Evolutionary conservation across 2,113 vertebrate species (phyloP), one percentile per base, ranked within the genome.

Genomic region (Platycercus adscitus): DNA sequence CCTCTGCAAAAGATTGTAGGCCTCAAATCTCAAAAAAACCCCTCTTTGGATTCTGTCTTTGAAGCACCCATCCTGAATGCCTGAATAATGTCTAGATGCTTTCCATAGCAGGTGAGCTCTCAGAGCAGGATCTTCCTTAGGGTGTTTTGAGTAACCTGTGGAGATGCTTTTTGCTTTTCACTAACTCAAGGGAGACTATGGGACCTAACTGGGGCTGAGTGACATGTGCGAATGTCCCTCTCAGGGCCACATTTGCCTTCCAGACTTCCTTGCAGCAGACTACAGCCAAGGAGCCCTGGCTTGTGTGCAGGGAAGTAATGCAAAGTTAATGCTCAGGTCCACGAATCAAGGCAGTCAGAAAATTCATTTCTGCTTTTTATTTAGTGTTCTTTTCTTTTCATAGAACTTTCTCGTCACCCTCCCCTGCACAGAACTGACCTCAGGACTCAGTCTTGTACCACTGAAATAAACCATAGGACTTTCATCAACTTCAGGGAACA

Each of bases 401-500:
- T 25, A 87, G 15, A 8, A n/a, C 35, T 6, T 80, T 91, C 28
- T 83, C 13, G 82, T 77, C 80, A 83, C 60, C 17, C 25, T 78
- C 35, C 13, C 58, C 88, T 68, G n/a, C 73, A 71, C 52, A 61
- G 47, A 82, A 76, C 65, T 82, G 52, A 72, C 56, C 41, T 43
- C 18, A 55, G 43, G 33, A 82, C 76, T 89, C 52, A 75, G 49
- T 87, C 31, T 81, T 75, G 52, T 75, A 53, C 47, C 29, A 31
- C 47, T 41, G 70, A 96, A 89, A 76, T 88, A 52, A 81, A n/a
- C 56, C 76, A 47, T 6, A 79, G 26, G 52, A 78, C 50, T 73
- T 88, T 8, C 68, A 63, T 81, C 43, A 92, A 7, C 64, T 91
- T 93, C 72, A 86, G 60, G 10, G 11, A 88, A 81, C 70, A 84